A percentile compares a stretch with the other conserved stretches of the same genome.
Evolutionary conservation across 2,888 invertebrate genomes (phyloP).

Genomic region (Nineta flava): DNA sequence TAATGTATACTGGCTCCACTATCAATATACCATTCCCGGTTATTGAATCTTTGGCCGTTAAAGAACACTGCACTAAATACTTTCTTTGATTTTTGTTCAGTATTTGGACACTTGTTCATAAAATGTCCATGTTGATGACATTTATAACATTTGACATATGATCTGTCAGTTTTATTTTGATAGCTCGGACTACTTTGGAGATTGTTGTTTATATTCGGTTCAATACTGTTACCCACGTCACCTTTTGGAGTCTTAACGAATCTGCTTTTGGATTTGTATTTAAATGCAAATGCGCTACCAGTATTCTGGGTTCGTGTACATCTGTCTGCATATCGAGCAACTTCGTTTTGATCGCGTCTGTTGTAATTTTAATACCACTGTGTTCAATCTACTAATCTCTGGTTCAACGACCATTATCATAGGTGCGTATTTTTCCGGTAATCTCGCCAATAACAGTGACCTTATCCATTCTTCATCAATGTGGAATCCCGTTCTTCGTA

Average conservation of each 20-base stretch:
- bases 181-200: no score
- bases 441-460: conserved; percentile 16
- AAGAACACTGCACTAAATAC: conserved; percentile 2
- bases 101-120: no score
- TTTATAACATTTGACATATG: no score
- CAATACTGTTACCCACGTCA: no score
- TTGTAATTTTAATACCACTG: conserved; percentile 14
- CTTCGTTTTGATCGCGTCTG: conserved; percentile 18
- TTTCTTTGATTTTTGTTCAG: no score
- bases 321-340: conserved; percentile 13
- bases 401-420: conserved; percentile 18
- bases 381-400: conserved; percentile 17
- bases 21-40: conserved; percentile 1
- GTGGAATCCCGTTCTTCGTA: conserved; percentile 17
- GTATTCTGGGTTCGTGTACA: neutral
- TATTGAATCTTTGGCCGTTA: neutral
- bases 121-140: no score
- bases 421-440: conserved; percentile 13
- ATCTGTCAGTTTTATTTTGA: no score
- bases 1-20: conserved; percentile 5
- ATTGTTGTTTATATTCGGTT: no score
- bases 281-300: no score
- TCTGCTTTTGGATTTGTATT: no score
- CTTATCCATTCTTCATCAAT: conserved; percentile 18
- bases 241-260: no score